These are phyloP conservation scores for Synergus umbraculus DNA, from an alignment of 2,888 invertebrate species.

Conservation along the genomic window DNA sequence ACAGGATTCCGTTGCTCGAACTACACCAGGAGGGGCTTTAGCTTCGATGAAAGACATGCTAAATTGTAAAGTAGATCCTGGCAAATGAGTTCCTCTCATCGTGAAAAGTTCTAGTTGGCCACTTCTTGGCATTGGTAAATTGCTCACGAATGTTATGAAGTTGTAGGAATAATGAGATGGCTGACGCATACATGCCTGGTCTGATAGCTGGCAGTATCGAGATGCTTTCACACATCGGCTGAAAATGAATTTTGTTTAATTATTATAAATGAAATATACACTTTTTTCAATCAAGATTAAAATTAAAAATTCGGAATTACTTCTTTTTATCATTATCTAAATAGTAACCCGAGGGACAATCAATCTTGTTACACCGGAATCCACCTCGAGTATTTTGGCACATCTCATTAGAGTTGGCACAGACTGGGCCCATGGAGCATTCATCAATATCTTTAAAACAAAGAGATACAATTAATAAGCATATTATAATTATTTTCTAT, in stretches of 20 bases:
- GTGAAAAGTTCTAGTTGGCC: conserved; percentile 90
- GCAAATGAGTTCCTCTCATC: conserved; percentile 89
- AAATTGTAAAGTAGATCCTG: conserved; percentile 86
- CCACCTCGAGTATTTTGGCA: conserved; percentile 95
- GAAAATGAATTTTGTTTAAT: conserved; percentile 65
- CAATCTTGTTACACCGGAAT: conserved; percentile 90
- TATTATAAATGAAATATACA: neutral
- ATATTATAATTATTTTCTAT: neutral
- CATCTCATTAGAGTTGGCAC: conserved; percentile 83
- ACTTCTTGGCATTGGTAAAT: conserved; percentile 83
- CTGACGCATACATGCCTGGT: conserved; percentile 85
- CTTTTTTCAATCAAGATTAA: neutral
- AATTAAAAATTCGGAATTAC: conserved; percentile 79
- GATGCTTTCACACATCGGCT: conserved; percentile 90
- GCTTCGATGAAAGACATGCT: conserved; percentile 84
- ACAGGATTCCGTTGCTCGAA: conserved; percentile 80
- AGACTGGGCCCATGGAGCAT: conserved; percentile 81
- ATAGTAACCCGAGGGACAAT: conserved; percentile 91
- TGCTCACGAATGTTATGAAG: conserved; percentile 94
- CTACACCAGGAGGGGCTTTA: conserved; percentile 82
- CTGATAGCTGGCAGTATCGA: conserved; percentile 85
- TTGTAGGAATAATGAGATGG: conserved; percentile 95
- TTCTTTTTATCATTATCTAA: conserved; percentile 88
- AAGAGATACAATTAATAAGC: conserved; percentile 1
- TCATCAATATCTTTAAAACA: conserved; percentile 84